A percentile compares a stretch with the other conserved stretches of the same genome.
Evolutionary conservation across 1,140 invertebrate species (phyloP).

Genomic region (Phortica variegata): DNA sequence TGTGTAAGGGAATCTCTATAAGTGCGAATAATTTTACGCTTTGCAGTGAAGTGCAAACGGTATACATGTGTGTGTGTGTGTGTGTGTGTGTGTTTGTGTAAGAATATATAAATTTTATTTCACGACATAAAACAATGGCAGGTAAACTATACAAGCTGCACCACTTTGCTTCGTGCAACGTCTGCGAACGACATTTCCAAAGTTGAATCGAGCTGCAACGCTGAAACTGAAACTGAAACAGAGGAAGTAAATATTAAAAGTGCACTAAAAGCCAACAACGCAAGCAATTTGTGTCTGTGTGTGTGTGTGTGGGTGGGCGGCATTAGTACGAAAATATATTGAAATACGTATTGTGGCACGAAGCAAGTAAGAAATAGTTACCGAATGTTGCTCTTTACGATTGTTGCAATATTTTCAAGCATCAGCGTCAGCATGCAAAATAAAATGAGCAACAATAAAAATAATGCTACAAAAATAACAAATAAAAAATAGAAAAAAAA

Average conservation of each 20-base stretch:
- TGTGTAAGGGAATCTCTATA: no score
- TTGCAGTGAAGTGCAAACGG: no score
- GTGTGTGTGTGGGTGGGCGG: not conserved
- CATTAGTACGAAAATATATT: no score
- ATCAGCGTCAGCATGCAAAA: constrained; percentile 6
- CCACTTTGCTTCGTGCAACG: not conserved
- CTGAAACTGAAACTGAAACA: no score
- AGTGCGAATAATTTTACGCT: no score
- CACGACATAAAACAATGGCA: constrained; percentile 36
- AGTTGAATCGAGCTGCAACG: no score
- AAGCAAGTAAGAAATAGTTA: no score
- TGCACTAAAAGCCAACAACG: not conserved
- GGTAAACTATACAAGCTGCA: constrained; percentile 6
- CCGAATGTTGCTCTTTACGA: no score
- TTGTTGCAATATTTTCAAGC: constrained; percentile 1
- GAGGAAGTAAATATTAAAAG: not conserved
- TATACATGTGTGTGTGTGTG: no score
- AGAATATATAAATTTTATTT: not conserved
- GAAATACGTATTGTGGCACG: no score
- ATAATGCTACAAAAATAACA: no score
- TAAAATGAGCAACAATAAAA: not conserved
- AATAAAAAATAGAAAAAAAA: no score
- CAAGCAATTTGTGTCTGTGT: constrained; percentile 1
- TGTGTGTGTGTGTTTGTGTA: constrained; percentile 4
- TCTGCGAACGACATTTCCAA: constrained; percentile 4